Base-by-base conservation (phyloP, 2,888 invertebrate genomes). In the Watsonalla binaria region DNA sequence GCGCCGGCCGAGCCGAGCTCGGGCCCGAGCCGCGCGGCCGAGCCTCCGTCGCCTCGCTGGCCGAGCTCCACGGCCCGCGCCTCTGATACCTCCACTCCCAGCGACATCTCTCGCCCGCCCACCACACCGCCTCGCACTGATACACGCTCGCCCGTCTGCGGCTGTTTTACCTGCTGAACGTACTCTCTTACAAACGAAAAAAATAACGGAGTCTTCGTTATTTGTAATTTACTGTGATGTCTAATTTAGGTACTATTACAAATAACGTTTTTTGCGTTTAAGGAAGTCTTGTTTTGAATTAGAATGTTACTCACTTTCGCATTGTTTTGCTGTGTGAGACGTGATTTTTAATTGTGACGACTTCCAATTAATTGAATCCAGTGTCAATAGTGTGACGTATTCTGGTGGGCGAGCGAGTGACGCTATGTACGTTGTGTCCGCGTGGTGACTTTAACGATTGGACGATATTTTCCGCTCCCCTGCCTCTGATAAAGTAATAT, bases 61-160 rank as follows among this genome's bases (percentile, higher is more conserved):
- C 90, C 79, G 89, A 87, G 71, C 83, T 84, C 72, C 84, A n/a
- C n/a, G n/a, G 86, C 78, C 89, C 88, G 62, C 87, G 80, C 76
- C 86, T 88, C 62, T 90, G 85, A 84, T 65, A 52, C 5, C 42
- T 11, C 42, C 54, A 51, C 37, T 59, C n/a, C n/a, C n/a, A 52
- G 34, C 56, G 57, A 45, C 53, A 24, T 53, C 15, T 48, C 50
- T 48, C 24, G 35, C 48, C 49, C 56, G 54, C 47, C 33, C 39
- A 14, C 55, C 53, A 33, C 56, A 57, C 56, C 11, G 11, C 8
- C 42, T 11, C 11, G 11, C 42, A 42, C 42, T 42, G 24, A 24
- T 4, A 42, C 9, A 42, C 42, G 5, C 42, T 11, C 9, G 2
- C 11, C 42, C 5, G 11, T 11, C 9, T 5, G 5, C 11, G 8